These are phyloP conservation scores for Girardinus metallicus DNA, from an alignment of 2,797 vertebrate species.

Conservation along the genomic window DNA sequence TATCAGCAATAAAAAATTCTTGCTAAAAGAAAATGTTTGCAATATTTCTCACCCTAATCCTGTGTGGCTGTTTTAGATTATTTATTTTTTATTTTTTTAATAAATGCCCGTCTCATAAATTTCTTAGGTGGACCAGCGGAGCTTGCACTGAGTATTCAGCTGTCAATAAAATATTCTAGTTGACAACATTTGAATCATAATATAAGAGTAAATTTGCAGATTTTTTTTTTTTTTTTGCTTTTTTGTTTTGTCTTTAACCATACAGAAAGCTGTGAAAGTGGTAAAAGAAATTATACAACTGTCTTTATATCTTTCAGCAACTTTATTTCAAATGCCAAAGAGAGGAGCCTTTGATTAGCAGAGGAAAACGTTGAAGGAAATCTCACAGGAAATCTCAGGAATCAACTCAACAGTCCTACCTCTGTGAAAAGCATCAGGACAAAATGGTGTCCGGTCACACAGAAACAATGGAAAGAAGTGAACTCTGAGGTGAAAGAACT, in stretches of 20 bases:
- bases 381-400: constrained; percentile 51
- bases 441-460: constrained; percentile 19
- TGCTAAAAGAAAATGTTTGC: neutral
- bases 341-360: constrained; percentile 1
- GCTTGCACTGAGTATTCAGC: neutral
- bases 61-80: neutral
- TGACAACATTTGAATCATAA: neutral
- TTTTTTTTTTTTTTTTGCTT: neutral
- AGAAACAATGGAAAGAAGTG: constrained; percentile 32
- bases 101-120: too few species aligned
- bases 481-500: neutral
- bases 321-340: constrained; percentile 12
- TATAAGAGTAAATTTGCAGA: too few species aligned
- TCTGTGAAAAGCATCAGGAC: constrained; percentile 27
- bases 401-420: constrained; percentile 19
- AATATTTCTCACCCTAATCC: neutral
- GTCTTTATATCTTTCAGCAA: constrained; percentile 2
- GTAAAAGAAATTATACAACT: constrained; percentile 8
- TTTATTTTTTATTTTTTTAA: too few species aligned
- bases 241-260: too few species aligned
- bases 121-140: too few species aligned
- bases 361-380: constrained; percentile 25
- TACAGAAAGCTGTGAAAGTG: constrained; percentile 1
- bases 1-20: neutral
- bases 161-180: neutral